Percentiles rank a stretch among this genome's conserved stretches.
phyloP scores from a whole-genome alignment of 1,140 invertebrate species.

The Caenorhabditis briggsae region DNA sequence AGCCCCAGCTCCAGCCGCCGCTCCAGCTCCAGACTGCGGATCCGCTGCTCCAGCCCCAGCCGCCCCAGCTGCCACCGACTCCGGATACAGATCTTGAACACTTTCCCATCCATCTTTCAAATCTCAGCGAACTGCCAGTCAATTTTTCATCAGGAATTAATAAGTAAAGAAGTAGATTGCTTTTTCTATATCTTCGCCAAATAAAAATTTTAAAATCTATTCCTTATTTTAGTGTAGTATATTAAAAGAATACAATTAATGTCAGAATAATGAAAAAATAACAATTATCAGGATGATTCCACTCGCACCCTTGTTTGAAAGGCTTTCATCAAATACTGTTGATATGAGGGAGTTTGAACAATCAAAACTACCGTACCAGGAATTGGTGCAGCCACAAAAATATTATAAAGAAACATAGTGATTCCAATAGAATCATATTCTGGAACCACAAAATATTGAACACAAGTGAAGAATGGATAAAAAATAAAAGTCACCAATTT shows the following conservation, averaged over 20 bases:
- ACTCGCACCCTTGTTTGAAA: not conserved
- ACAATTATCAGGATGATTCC: not conserved
- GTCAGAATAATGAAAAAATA: no score
- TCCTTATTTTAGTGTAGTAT: not conserved
- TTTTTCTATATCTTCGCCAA: not conserved
- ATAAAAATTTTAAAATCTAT: not conserved
- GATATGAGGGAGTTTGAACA: not conserved
- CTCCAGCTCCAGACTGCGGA: slow-evolving; percentile 25
- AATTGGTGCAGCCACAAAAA: not conserved
- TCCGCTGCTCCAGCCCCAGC: not conserved
- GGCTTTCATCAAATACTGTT: not conserved
- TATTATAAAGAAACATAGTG: not conserved
- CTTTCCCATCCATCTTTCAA: not conserved
- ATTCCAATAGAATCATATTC: not conserved
- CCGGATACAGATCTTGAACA: slow-evolving; percentile 39
- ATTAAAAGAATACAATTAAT: not conserved
- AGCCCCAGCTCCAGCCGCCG: slow-evolving; percentile 34
- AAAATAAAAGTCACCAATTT: not conserved
- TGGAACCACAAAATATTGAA: not conserved
- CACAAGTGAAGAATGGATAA: not conserved
- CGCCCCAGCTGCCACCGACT: slow-evolving; percentile 35
- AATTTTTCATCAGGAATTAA: slow-evolving; percentile 38
- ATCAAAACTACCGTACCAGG: not conserved
- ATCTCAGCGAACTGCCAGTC: slow-evolving; percentile 52
- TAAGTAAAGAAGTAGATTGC: not conserved